Evolutionary conservation across 2,113 vertebrate genomes (phyloP), one percentile per base, ranked within the genome.

Genomic region (Paradoxurus hermaphroditus): DNA sequence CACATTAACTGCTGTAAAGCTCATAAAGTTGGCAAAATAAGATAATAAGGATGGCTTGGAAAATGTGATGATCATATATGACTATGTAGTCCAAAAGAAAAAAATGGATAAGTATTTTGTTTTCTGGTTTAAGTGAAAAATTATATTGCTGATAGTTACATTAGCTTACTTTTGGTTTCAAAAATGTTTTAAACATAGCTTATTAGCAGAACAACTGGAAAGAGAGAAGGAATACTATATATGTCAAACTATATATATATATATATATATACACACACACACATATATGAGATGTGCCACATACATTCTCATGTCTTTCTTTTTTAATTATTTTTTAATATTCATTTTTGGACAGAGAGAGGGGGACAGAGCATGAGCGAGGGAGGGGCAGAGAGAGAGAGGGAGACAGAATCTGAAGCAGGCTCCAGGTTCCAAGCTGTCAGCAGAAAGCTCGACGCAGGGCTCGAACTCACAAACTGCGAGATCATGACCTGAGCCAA

Each of bases 161-260:
- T 12, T 62, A 25, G 72, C 73, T 10, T 82, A 70, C 29, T 84
- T 86, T 84, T 41, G 3, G 39, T 79, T 95, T 93, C 11, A 91
- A 77, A 88, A 95, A 36, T 82, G 46, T 65, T 96, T 91, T 95
- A 72, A 91, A 79, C 36, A 67, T 63, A 56, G 39, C 1, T 89
- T 41, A 62, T 63, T 92, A 81, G 19, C 5, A 86, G 77, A 19
- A 46, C 29, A 87, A 62, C 7, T 70, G 3, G 82, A n/a, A 31
- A 79, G 36, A 46, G 11, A 67, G 67, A 56, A 53, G 5, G 7
- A 90, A 83, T 34, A 63, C 53, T 86, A 5, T 82, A 27, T 39
- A 56, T 86, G 4, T 25, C n/a, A 59, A 86, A 91, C 8, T 41
- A n/a, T n/a, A n/a, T n/a, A n/a, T n/a, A n/a, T n/a, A n/a, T n/a